A percentile compares a stretch with the other conserved stretches of the same genome.
These are phyloP conservation scores for Drosophila pectinifera DNA, from an alignment of 1,140 invertebrate genomes.

Conservation along the genomic window DNA sequence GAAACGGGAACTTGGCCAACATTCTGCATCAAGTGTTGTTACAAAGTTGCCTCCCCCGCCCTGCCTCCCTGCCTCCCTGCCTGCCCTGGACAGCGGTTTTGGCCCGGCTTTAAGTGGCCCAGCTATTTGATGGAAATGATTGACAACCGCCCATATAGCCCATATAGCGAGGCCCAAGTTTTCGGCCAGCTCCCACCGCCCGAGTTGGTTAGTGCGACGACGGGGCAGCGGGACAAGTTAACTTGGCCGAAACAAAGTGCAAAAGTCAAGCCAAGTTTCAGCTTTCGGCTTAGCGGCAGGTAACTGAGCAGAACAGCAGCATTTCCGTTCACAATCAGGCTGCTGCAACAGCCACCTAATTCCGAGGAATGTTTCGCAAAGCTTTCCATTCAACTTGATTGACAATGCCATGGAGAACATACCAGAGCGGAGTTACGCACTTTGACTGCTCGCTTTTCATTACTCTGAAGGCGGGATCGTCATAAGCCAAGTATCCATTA, in stretches of 20 bases:
- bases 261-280: constrained; percentile 39
- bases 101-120: constrained; percentile 39
- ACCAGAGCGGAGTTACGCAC: neutral
- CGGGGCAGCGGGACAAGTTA: constrained; percentile 19
- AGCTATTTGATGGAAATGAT: constrained; percentile 51
- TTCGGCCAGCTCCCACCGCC: constrained; percentile 8
- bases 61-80: neutral
- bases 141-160: constrained; percentile 30
- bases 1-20: constrained; percentile 32
- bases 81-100: constrained; percentile 15
- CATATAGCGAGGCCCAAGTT: constrained; percentile 18
- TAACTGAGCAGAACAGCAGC: constrained; percentile 20
- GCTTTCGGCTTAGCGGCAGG: constrained; percentile 35
- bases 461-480: neutral
- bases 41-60: constrained; percentile 27
- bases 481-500: neutral
- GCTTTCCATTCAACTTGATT: constrained; percentile 23
- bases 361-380: constrained; percentile 30
- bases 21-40: constrained; percentile 55
- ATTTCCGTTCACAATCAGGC: constrained; percentile 15
- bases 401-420: constrained; percentile 14
- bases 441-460: neutral
- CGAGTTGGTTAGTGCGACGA: constrained; percentile 37
- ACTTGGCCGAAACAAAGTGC: constrained; percentile 33
- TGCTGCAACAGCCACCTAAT: constrained; percentile 35